Evolutionary conservation across 2,797 vertebrate species (phyloP).

Genomic region (Arremon brunneinucha): DNA sequence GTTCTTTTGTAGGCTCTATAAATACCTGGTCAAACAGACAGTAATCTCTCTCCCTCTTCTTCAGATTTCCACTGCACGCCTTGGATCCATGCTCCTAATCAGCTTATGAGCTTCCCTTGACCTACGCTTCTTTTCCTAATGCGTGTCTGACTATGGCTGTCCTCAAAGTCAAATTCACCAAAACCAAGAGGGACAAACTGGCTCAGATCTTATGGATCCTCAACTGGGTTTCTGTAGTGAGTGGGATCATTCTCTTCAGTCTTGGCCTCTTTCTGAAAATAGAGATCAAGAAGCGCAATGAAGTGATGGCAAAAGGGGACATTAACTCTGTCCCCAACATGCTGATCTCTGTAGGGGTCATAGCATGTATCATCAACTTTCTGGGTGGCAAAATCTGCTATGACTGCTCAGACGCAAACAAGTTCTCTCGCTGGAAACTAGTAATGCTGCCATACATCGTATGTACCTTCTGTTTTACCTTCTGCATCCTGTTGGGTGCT

Average conservation of each 20-base stretch:
- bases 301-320: conserved; percentile 85
- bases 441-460: conserved; percentile 90
- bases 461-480: conserved; percentile 90
- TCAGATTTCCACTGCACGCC: conserved; percentile 6
- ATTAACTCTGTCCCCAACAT: conserved; percentile 87
- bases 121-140: not conserved
- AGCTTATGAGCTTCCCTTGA: conserved; percentile 43
- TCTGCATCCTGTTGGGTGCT: conserved; percentile 87
- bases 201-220: conserved; percentile 92
- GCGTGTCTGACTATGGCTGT: conserved; percentile 81
- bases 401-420: conserved; percentile 86
- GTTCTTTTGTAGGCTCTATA: conserved; percentile 8
- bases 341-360: conserved; percentile 85
- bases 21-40: conserved; percentile 31
- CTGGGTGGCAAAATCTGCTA: conserved; percentile 93
- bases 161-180: conserved; percentile 87
- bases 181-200: conserved; percentile 85
- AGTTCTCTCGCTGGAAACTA: conserved; percentile 89
- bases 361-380: conserved; percentile 89
- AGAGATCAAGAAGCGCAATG: conserved; percentile 86
- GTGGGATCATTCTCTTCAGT: conserved; percentile 85
- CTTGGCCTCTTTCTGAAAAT: conserved; percentile 90
- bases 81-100: conserved; percentile 43
- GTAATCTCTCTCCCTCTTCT: conserved; percentile 48
- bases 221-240: conserved; percentile 91